Conservation (phyloP, 2,113 vertebrate genomes). For the Peromyscus maniculatus region DNA sequence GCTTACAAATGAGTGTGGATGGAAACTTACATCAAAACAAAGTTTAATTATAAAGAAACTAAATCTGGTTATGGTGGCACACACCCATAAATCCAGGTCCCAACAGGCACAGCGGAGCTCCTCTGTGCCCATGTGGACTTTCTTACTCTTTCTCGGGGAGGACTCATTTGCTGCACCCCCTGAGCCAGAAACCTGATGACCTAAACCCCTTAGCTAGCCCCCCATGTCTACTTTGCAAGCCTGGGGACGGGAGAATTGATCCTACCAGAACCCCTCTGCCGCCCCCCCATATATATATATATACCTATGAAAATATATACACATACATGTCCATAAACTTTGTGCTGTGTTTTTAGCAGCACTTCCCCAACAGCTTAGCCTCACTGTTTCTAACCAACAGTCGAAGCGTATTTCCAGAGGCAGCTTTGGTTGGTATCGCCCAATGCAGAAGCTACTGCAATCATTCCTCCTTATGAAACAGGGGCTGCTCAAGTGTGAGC, state of each 20-base stretch:
- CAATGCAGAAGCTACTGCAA: not conserved
- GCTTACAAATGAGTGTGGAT: not conserved
- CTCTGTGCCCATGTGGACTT: not conserved
- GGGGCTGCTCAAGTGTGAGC: not conserved
- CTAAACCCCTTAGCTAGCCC: not conserved
- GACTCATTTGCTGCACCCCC: not conserved
- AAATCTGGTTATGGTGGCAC: not conserved
- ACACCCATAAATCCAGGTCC: not conserved
- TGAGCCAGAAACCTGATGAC: not conserved
- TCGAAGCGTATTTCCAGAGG: not conserved
- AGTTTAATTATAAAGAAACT: not conserved
- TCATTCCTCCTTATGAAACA: not conserved
- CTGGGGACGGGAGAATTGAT: accelerated
- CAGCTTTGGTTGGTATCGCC: not conserved
- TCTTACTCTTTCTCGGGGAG: not conserved
- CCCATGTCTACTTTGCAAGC: accelerated
- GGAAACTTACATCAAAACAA: not conserved
- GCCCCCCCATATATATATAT: no score
- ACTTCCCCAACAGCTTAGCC: not conserved
- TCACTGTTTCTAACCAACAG: not conserved
- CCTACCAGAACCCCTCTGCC: not conserved
- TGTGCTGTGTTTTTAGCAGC: not conserved
- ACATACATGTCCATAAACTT: not conserved
- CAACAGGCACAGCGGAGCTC: not conserved
- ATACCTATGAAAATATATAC: not conserved